Base-by-base conservation (phyloP, 2,113 vertebrate species). In the Anser brachyrhynchus region DNA sequence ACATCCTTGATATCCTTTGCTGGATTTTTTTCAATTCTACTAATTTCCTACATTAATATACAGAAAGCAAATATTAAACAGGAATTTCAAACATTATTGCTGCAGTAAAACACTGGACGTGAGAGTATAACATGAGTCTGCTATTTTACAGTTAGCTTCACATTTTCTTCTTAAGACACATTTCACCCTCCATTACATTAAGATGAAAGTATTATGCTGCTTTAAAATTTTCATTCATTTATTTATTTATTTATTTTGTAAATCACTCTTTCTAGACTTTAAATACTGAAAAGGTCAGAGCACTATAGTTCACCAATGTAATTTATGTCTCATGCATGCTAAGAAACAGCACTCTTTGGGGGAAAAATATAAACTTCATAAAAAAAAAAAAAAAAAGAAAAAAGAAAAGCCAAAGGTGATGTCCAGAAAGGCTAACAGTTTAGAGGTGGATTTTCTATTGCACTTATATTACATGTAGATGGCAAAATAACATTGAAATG, bases 211-310 rank as follows among this genome's bases (percentile, higher is more conserved):
- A 96, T 74, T 81, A 72, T 49, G 65, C 78, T 89, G 85, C 96
- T 97, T 92, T 76, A 95, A 96, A 44, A 9, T 44, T 44, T 44
- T 18, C 7, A 18, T 44, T 44, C 8, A 44, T 18, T 44, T 44
- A 21, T 49, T 46, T 20, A 46, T 46, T 49, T 21, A 21, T 49
- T 49, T 88, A 91, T 97, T 91, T 92, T 94, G 91, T 94, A 96
- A 96, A 97, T 97, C 86, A 90, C 93, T 65, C 71, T 97, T 97
- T 93, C 89, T 75, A 95, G 73, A 14, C 93, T 95, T 96, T 96
- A 96, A 96, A 96, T 97, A 96, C 77, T 97, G 97, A 97, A 97
- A 97, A 98, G 95, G 92, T 97, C 94, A 97, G 54, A 65, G 62
- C 69, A 85, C 66, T 92, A 55, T 54, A 69, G 90, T 69, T 92